Evolutionary conservation across 2,113 vertebrate genomes (phyloP).

Genomic region (Entomyzon cyanotis): DNA sequence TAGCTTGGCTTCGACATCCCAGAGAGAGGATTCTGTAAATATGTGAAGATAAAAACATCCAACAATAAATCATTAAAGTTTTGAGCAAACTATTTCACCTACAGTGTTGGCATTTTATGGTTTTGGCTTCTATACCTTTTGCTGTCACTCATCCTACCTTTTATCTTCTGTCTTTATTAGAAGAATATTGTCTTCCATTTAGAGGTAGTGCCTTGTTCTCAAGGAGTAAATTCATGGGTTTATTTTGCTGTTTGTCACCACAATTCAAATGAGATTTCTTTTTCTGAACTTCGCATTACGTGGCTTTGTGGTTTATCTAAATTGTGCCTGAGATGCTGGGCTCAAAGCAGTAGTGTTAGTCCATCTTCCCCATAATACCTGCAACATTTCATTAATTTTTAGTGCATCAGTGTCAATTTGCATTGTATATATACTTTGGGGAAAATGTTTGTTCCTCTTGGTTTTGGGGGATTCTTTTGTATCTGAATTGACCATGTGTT

Average conservation of each 20-base stretch:
- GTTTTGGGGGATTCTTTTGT: background rate
- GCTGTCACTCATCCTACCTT: background rate
- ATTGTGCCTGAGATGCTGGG: background rate
- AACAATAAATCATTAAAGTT: background rate
- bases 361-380: background rate
- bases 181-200: background rate
- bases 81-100: background rate
- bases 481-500: background rate
- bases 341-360: background rate
- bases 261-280: background rate
- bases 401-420: background rate
- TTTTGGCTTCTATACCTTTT: background rate
- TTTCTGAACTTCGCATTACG: background rate
- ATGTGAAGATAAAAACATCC: background rate
- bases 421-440: background rate
- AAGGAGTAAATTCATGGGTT: background rate
- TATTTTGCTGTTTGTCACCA: background rate
- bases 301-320: background rate
- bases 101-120: background rate
- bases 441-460: background rate
- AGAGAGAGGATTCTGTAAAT: background rate
- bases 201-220: background rate
- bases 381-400: background rate
- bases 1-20: background rate
- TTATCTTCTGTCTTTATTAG: background rate